Percentiles rank a stretch among this genome's conserved stretches.
Conservation (phyloP, 2,113 vertebrate genomes). For the Chloebia gouldiae region DNA sequence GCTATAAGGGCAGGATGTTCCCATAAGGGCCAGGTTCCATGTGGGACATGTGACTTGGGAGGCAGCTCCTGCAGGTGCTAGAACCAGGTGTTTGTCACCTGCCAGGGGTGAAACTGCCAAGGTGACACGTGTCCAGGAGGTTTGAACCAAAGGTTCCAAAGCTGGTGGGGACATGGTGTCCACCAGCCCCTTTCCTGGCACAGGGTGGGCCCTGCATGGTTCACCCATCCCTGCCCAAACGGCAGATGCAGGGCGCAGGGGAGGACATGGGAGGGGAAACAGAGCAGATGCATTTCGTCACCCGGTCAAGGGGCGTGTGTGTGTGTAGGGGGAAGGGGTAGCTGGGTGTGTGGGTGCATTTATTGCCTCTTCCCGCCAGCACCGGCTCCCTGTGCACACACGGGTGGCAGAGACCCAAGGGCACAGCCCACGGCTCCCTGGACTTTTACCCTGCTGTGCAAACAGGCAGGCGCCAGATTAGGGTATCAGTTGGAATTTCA, state of each 20-base stretch:
- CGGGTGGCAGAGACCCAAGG: not conserved
- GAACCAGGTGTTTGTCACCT: not conserved
- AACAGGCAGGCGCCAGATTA: slow-evolving; percentile 57
- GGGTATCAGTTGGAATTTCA: slow-evolving; percentile 55
- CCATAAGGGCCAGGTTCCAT: not conserved
- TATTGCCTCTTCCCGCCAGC: slow-evolving; percentile 51
- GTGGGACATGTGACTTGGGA: fast-evolving
- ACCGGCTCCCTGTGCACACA: slow-evolving; percentile 50
- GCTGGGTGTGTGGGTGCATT: slow-evolving; percentile 31
- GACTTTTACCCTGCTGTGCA: slow-evolving; percentile 66
- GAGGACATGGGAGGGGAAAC: not conserved
- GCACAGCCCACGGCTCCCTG: not conserved
- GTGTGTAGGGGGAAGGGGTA: slow-evolving; percentile 47
- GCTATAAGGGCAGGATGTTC: not conserved
- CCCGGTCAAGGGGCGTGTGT: slow-evolving; percentile 9
- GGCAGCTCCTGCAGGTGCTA: not conserved
- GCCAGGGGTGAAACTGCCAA: not conserved
- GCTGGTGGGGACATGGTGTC: not conserved
- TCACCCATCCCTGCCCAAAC: not conserved
- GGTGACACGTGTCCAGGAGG: not conserved
- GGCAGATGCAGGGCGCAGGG: not conserved
- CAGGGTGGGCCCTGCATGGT: fast-evolving
- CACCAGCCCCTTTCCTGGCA: not conserved
- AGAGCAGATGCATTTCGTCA: slow-evolving; percentile 17
- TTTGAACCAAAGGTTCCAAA: not conserved